phyloP scores from a whole-genome alignment of 1,140 invertebrate species.

The Bombus polaris region DNA sequence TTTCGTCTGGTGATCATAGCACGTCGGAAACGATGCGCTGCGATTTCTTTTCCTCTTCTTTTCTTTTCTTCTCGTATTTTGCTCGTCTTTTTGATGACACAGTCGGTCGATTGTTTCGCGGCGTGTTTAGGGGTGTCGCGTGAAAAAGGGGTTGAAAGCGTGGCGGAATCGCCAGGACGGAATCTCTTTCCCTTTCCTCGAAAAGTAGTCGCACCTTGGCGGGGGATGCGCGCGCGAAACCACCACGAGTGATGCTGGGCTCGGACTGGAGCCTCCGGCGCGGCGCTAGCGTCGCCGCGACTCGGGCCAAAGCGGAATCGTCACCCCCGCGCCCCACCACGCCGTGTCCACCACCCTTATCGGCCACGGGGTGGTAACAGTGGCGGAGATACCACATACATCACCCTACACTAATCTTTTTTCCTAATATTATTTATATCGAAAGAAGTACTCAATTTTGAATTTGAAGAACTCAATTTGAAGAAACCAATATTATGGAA shows the following conservation, averaged over 20 bases:
- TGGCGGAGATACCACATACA: slow-evolving; percentile 46
- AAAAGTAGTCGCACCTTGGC: slow-evolving; percentile 53
- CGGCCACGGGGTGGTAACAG: slow-evolving; percentile 57
- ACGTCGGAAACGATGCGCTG: too few species aligned
- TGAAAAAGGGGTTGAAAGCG: background rate
- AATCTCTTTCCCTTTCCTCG: slow-evolving; percentile 48
- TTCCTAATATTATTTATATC: background rate
- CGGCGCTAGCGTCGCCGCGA: slow-evolving; percentile 78
- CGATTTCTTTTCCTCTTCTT: background rate
- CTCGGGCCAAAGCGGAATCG: slow-evolving; percentile 71
- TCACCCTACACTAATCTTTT: slow-evolving; percentile 38
- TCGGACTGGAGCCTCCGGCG: slow-evolving; percentile 77
- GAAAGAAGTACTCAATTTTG: too few species aligned
- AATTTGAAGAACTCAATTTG: too few species aligned
- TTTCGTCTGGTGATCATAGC: background rate
- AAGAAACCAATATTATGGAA: too few species aligned
- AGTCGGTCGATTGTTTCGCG: background rate
- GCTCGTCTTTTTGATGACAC: too few species aligned
- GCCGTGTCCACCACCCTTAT: slow-evolving; percentile 56
- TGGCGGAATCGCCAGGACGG: slow-evolving; percentile 39
- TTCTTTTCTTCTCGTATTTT: background rate
- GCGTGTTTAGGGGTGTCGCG: background rate
- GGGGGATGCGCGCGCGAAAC: slow-evolving; percentile 76
- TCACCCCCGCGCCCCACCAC: slow-evolving; percentile 57
- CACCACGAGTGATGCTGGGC: slow-evolving; percentile 79